Conservation (phyloP, 2,797 vertebrate genomes). For the Tauraco hartlaubi region DNA sequence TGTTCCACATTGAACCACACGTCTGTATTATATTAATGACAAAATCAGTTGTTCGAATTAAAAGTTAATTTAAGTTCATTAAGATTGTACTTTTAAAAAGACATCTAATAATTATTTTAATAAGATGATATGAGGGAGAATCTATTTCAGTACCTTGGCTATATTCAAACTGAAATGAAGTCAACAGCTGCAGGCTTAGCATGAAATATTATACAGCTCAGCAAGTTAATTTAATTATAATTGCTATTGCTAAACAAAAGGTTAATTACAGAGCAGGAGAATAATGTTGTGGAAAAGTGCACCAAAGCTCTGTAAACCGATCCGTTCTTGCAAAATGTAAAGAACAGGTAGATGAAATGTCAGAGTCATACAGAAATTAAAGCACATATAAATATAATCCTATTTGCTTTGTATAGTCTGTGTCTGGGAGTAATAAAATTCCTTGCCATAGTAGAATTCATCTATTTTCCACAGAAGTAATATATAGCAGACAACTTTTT, state of each 20-base stretch:
- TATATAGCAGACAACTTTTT: background rate
- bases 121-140: background rate
- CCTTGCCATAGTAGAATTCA: background rate
- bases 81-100: background rate
- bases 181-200: conserved; percentile 9
- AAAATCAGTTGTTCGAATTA: background rate
- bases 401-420: background rate
- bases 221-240: conserved; percentile 26
- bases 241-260: conserved; percentile 22
- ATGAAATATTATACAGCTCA: conserved; percentile 3
- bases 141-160: background rate
- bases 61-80: conserved; percentile 4
- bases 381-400: background rate
- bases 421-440: background rate
- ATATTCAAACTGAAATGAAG: background rate
- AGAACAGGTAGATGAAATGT: background rate
- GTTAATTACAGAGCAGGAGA: conserved; percentile 36
- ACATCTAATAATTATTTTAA: background rate
- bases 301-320: background rate
- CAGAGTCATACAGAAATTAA: background rate
- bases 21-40: background rate
- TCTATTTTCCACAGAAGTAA: background rate
- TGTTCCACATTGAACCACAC: background rate
- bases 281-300: conserved; percentile 20
- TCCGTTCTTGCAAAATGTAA: background rate